Evolutionary conservation across 2,888 invertebrate genomes (phyloP).

Genomic region (Parasteatoda lunata): DNA sequence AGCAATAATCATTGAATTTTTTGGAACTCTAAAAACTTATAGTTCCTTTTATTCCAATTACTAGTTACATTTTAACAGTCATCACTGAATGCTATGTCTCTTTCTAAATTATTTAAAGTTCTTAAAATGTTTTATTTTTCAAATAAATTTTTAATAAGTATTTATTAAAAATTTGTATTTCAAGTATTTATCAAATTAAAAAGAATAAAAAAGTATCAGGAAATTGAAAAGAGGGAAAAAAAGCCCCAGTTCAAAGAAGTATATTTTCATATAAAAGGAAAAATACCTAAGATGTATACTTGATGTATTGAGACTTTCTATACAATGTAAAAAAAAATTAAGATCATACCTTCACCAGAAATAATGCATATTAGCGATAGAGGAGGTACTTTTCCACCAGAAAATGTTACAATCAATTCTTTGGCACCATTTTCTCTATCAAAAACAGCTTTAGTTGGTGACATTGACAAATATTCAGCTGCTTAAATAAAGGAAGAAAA

Average conservation of each 20-base stretch:
- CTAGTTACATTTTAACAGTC: too few species aligned
- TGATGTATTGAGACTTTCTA: neutral
- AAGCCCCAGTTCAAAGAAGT: neutral
- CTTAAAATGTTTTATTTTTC: too few species aligned
- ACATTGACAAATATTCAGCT: constrained; percentile 64
- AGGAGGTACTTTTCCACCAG: constrained; percentile 63
- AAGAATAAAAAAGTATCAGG: neutral
- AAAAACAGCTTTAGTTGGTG: constrained; percentile 54
- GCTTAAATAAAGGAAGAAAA: neutral
- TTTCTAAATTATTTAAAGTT: too few species aligned
- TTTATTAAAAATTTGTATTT: too few species aligned
- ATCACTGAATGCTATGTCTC: too few species aligned
- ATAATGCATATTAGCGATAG: constrained; percentile 61
- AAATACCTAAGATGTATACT: neutral
- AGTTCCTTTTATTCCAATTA: too few species aligned
- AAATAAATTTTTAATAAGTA: neutral
- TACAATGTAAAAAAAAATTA: neutral
- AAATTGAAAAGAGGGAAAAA: neutral
- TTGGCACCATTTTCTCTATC: constrained; percentile 36
- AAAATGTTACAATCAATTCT: constrained; percentile 60
- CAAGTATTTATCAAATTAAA: neutral
- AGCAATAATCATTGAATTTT: too few species aligned
- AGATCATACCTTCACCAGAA: constrained; percentile 46
- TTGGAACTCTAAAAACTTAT: too few species aligned
- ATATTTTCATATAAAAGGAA: neutral